These are phyloP conservation scores for Oryzias woworae DNA, from an alignment of 2,113 vertebrate genomes.

Conservation along the genomic window DNA sequence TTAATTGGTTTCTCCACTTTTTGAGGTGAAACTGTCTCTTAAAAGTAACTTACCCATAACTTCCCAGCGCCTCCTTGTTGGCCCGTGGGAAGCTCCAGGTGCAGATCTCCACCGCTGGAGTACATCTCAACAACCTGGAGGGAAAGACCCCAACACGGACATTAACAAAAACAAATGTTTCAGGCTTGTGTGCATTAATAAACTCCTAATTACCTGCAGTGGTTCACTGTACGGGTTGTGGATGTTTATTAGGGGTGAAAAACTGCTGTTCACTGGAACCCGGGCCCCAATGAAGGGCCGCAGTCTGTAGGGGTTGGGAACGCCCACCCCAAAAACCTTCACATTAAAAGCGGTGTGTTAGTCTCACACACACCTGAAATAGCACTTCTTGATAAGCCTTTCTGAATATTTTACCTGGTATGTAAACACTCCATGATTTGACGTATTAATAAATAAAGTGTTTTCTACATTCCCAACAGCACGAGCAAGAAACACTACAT, in stretches of 20 bases:
- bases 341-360: constrained; percentile 4
- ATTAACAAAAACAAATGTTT: background rate
- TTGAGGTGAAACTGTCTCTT: background rate
- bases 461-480: constrained; percentile 99
- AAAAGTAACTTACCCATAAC: constrained; percentile 85
- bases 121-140: constrained; percentile 97
- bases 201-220: constrained; percentile 82
- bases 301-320: constrained; percentile 95
- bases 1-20: background rate
- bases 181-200: background rate
- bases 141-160: background rate
- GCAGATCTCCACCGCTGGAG: constrained; percentile 96
- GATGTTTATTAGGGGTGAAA: constrained; percentile 97
- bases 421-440: constrained; percentile 98
- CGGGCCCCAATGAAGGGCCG: constrained; percentile 96
- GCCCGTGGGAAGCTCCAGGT: constrained; percentile 96
- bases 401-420: constrained; percentile 87
- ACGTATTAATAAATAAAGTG: constrained; percentile 99
- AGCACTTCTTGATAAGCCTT: background rate
- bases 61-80: constrained; percentile 93
- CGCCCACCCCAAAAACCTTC: constrained; percentile 97
- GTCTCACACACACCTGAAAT: background rate
- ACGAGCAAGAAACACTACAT: constrained; percentile 98
- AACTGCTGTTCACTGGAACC: constrained; percentile 98
- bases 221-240: constrained; percentile 97